These are phyloP conservation scores for Amblyopsis rosae DNA, from an alignment of 2,113 vertebrate genomes.

Conservation along the genomic window DNA sequence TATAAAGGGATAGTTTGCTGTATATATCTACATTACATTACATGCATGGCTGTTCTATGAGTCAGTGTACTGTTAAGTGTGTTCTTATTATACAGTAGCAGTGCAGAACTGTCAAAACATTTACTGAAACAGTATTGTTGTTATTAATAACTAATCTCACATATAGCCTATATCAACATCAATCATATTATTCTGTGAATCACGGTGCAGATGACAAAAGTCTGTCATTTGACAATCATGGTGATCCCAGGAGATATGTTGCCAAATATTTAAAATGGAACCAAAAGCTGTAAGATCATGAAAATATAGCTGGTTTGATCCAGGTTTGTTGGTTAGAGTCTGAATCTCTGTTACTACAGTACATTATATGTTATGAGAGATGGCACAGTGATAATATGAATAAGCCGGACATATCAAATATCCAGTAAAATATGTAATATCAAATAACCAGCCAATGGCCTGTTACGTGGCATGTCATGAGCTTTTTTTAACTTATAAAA, in stretches of 20 bases:
- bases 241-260: background rate
- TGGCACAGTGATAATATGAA: background rate
- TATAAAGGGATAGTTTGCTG: too few species aligned
- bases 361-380: background rate
- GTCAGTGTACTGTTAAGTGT: too few species aligned
- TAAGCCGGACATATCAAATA: too few species aligned
- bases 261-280: background rate
- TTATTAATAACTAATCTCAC: background rate
- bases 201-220: too few species aligned
- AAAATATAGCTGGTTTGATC: background rate
- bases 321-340: background rate
- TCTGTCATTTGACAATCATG: background rate
- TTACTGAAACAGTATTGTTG: too few species aligned
- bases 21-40: too few species aligned
- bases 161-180: background rate
- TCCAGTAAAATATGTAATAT: too few species aligned
- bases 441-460: too few species aligned
- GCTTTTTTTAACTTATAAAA: conserved; percentile 16
- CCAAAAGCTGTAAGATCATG: background rate
- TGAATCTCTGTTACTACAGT: conserved; percentile 4
- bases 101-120: too few species aligned
- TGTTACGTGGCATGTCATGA: too few species aligned
- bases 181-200: background rate
- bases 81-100: too few species aligned
- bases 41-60: too few species aligned